Evolutionary conservation across 1,140 invertebrate species (phyloP).

Genomic region (Battus philenor): DNA sequence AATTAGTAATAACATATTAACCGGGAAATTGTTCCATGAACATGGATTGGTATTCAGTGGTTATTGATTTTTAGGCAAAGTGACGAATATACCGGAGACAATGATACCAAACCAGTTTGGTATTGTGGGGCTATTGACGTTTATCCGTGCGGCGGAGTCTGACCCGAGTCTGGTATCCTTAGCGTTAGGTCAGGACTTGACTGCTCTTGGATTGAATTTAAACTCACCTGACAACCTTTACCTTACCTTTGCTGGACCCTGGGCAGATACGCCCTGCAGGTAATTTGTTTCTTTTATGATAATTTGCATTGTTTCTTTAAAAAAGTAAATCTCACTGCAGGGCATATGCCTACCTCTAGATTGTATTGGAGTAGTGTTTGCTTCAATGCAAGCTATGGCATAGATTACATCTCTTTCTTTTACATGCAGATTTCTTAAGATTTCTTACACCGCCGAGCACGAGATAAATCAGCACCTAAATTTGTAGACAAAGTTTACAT

Average conservation of each 20-base stretch:
- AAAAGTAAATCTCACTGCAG: no score
- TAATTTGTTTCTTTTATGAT: slow-evolving; percentile 32
- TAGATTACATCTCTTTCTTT: no score
- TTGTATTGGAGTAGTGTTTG: no score
- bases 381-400: no score
- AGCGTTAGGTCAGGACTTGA: slow-evolving; percentile 97
- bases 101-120: slow-evolving; percentile 99
- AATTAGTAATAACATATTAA: slow-evolving; percentile 2
- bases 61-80: slow-evolving; percentile 81
- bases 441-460: no score
- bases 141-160: slow-evolving; percentile 97
- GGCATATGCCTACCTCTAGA: no score
- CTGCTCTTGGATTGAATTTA: slow-evolving; percentile 97
- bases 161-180: slow-evolving; percentile 96
- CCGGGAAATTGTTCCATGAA: slow-evolving; percentile 3
- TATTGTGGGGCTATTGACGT: slow-evolving; percentile 97
- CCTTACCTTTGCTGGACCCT: slow-evolving; percentile 98
- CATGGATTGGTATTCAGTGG: slow-evolving; percentile 10
- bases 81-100: slow-evolving; percentile 97
- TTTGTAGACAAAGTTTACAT: no score
- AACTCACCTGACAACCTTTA: slow-evolving; percentile 98
- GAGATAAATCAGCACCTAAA: no score
- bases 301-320: no score
- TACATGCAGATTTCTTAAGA: no score
- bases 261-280: slow-evolving; percentile 96